Conservation (phyloP, 1,140 invertebrate species). For the Manduca sexta region DNA sequence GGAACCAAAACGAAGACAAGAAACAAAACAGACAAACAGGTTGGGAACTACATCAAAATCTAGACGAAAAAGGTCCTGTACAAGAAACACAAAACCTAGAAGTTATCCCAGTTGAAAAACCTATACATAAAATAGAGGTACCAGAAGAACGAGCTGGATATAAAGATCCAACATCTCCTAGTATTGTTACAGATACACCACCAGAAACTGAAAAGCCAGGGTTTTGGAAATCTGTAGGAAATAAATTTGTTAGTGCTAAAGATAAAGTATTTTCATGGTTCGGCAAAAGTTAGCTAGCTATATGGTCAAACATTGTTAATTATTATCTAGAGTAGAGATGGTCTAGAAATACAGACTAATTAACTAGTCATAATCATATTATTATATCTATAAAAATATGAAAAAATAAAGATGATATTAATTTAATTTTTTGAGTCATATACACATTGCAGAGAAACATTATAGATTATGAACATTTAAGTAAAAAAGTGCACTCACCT, state of each 20-base stretch:
- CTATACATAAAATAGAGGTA: not conserved
- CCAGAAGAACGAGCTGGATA: not conserved
- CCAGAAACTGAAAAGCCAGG: slow-evolving; percentile 52
- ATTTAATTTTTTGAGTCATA: slow-evolving; percentile 7
- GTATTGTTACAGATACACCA: slow-evolving; percentile 6
- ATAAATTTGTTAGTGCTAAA: slow-evolving; percentile 72
- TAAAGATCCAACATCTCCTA: not conserved
- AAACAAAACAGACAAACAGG: too few species aligned
- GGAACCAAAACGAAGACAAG: too few species aligned
- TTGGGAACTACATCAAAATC: too few species aligned
- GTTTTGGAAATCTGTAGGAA: slow-evolving; percentile 73
- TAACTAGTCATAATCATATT: slow-evolving; percentile 14
- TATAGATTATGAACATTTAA: not conserved
- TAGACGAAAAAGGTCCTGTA: too few species aligned
- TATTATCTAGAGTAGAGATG: too few species aligned
- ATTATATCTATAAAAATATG: not conserved
- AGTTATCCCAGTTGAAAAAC: slow-evolving; percentile 1
- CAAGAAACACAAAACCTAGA: not conserved
- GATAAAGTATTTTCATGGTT: slow-evolving; percentile 71
- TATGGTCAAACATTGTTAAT: not conserved
- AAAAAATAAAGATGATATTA: not conserved
- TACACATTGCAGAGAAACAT: not conserved
- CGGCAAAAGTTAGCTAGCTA: slow-evolving; percentile 43
- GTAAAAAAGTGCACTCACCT: slow-evolving; percentile 63
- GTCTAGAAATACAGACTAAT: slow-evolving; percentile 7